Conservation (phyloP, 2,113 vertebrate species). For the Stigmatopora nigra region DNA sequence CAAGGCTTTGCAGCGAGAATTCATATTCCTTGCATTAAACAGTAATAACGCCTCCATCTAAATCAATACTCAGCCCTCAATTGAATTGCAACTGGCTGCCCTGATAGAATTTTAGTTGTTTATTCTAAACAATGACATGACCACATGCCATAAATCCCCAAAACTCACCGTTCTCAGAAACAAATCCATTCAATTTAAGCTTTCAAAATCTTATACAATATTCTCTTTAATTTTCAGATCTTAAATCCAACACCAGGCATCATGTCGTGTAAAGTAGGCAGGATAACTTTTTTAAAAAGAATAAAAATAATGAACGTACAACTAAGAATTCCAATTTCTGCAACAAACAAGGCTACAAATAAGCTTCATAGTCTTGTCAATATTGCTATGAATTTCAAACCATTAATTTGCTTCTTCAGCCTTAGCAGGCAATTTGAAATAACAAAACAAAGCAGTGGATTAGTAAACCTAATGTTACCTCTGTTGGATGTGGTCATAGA, state of each 20-base stretch:
- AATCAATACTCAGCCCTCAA: neutral
- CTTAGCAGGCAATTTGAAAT: too few relatives aligned
- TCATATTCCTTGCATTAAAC: conserved; percentile 21
- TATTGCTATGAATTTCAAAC: neutral
- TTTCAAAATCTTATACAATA: neutral
- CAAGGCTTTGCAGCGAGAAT: neutral
- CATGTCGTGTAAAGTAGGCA: neutral
- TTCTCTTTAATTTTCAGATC: neutral
- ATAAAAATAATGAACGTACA: neutral
- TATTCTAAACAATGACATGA: neutral
- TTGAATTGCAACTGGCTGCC: neutral
- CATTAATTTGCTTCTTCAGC: too few relatives aligned
- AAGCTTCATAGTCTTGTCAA: neutral
- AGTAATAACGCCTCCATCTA: conserved; percentile 15
- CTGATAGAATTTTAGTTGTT: neutral
- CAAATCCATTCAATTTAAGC: neutral
- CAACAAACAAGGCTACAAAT: neutral
- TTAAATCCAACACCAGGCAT: neutral
- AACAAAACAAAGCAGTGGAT: too few relatives aligned
- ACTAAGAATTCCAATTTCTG: neutral
- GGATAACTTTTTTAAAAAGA: neutral
- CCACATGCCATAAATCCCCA: neutral
- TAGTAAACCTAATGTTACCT: neutral
- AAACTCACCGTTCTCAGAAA: neutral
- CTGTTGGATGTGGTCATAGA: neutral